Evolutionary conservation across 2,797 vertebrate genomes (phyloP).

Genomic region (Leptatherina wallacei): DNA sequence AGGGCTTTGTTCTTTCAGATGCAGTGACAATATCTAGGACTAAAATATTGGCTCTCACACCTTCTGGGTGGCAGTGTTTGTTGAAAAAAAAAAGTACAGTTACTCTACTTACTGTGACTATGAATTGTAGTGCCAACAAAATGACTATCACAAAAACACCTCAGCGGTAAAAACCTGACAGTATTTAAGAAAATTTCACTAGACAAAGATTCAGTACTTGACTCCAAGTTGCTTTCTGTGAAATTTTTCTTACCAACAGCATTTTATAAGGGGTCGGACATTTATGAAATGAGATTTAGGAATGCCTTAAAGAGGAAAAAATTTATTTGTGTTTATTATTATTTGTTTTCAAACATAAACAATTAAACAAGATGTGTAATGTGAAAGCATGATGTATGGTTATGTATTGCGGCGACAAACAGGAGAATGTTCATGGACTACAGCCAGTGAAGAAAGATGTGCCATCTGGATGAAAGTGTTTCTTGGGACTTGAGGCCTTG

Average conservation of each 20-base stretch:
- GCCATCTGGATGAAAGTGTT: neutral
- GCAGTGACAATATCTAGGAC: conserved; percentile 51
- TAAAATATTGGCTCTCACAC: conserved; percentile 38
- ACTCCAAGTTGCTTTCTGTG: neutral
- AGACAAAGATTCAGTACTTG: conserved; percentile 33
- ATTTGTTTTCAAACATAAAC: neutral
- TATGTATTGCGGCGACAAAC: neutral
- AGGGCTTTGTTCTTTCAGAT: conserved; percentile 52
- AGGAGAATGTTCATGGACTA: neutral
- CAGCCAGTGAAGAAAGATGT: neutral
- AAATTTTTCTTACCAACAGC: too few species aligned
- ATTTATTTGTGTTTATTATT: too few species aligned
- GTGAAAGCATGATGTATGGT: neutral
- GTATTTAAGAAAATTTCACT: neutral
- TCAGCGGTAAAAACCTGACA: too few species aligned
- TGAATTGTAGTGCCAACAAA: conserved; percentile 13
- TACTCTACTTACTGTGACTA: conserved; percentile 27
- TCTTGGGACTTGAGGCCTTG: neutral
- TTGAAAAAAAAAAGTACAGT: conserved; percentile 13
- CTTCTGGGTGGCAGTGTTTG: conserved; percentile 30
- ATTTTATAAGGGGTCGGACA: too few species aligned
- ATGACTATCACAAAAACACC: too few species aligned
- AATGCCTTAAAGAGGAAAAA: neutral
- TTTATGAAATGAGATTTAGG: neutral
- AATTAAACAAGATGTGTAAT: neutral